Evolutionary conservation across 2,888 invertebrate genomes (phyloP).

Genomic region (Calameuta filiformis): DNA sequence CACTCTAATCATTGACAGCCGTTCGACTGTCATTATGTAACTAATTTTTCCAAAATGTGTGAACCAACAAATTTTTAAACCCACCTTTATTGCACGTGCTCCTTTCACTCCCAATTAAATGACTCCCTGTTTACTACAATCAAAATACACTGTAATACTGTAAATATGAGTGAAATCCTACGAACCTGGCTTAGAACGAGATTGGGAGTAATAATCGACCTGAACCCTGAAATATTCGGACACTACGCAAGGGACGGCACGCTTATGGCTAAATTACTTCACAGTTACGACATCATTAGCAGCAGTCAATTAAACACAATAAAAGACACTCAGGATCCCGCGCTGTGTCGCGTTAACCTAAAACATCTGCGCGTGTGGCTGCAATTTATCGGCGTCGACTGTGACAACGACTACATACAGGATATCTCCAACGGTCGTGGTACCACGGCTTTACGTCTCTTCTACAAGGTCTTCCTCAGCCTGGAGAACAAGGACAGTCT

Average conservation of each 20-base stretch:
- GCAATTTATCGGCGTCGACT: conserved; percentile 66
- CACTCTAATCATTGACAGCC: background rate
- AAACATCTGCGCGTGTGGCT: conserved; percentile 70
- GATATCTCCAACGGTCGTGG: conserved; percentile 69
- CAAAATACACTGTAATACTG: background rate
- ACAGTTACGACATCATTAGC: conserved; percentile 72
- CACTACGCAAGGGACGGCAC: conserved; percentile 71
- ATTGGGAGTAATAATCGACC: conserved; percentile 69
- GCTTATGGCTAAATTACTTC: conserved; percentile 70
- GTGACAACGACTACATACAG: conserved; percentile 66
- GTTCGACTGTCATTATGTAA: background rate
- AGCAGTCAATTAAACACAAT: conserved; percentile 70
- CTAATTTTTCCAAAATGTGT: background rate
- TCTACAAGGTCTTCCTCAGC: conserved; percentile 73
- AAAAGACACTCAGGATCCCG: conserved; percentile 60
- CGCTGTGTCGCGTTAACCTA: conserved; percentile 69
- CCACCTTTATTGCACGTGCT: background rate
- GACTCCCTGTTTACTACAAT: background rate
- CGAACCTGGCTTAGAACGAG: conserved; percentile 72
- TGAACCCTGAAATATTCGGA: conserved; percentile 70
- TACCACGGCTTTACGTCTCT: conserved; percentile 69
- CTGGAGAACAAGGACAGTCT: conserved; percentile 71
- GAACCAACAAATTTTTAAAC: background rate
- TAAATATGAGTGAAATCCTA: conserved; percentile 71
- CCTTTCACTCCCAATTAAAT: background rate